Percentiles rank a stretch among this genome's conserved stretches.
These are phyloP conservation scores for Gobiocypris rarus DNA, from an alignment of 2,113 vertebrate genomes.

Conservation along the genomic window DNA sequence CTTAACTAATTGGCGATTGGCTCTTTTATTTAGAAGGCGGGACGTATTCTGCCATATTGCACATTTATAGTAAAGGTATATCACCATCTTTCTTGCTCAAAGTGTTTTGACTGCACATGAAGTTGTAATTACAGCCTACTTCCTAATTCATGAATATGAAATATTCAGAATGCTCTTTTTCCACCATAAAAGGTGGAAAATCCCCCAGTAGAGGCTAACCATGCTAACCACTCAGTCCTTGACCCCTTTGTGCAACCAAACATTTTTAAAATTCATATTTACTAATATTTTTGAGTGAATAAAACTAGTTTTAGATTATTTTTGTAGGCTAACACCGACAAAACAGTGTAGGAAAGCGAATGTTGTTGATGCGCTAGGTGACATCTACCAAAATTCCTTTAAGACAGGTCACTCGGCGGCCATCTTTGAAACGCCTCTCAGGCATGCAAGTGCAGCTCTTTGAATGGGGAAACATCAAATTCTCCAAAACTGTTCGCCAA, in stretches of 20 bases:
- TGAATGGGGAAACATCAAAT: too few species aligned
- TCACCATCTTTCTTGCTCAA: background rate
- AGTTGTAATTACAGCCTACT: background rate
- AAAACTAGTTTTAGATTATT: background rate
- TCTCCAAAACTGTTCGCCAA: too few species aligned
- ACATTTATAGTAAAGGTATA: background rate
- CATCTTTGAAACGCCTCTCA: too few species aligned
- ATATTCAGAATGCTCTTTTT: background rate
- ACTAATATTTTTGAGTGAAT: background rate
- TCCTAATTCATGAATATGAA: background rate
- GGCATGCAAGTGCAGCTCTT: too few species aligned
- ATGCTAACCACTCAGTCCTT: background rate
- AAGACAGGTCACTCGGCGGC: too few species aligned
- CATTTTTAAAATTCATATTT: background rate
- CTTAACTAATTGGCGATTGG: too few species aligned
- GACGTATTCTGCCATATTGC: too few species aligned
- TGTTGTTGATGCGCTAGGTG: background rate
- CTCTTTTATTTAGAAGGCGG: too few species aligned
- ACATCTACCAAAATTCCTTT: background rate
- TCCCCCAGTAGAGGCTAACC: background rate
- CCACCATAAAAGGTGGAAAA: background rate
- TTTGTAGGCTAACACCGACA: background rate
- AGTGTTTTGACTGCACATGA: background rate
- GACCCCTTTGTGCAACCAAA: background rate
- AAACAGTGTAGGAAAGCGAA: background rate